phyloP scores from a whole-genome alignment of 2,888 invertebrate species.

The Agrotis exclamationis region DNA sequence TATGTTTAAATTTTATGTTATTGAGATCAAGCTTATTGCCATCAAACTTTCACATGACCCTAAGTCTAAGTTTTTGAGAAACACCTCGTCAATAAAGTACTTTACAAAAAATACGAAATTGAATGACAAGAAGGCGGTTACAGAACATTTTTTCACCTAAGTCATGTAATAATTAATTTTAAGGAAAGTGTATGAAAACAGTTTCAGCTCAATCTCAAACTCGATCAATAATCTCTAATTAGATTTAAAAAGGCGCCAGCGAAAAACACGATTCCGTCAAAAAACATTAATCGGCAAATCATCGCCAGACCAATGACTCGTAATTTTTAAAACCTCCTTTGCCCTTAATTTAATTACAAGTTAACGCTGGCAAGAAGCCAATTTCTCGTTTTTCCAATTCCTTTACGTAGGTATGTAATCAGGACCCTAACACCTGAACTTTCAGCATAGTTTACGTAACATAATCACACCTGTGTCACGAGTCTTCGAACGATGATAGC shows the following conservation, averaged over 20 bases:
- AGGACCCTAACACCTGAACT: conserved; percentile 15
- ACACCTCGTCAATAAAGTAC: too few relatives aligned
- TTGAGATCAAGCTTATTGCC: too few relatives aligned
- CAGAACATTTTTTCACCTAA: neutral
- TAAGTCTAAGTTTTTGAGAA: too few relatives aligned
- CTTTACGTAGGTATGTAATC: conserved; percentile 29
- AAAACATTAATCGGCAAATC: conserved; percentile 31
- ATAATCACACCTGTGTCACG: too few relatives aligned
- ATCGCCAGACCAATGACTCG: conserved; percentile 14
- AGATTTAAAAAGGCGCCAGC: neutral
- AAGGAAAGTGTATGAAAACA: neutral
- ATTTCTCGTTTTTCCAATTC: conserved; percentile 4
- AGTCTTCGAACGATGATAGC: too few relatives aligned
- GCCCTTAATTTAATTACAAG: conserved; percentile 8
- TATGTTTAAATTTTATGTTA: too few relatives aligned
- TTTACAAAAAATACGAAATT: too few relatives aligned
- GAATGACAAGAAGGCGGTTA: neutral
- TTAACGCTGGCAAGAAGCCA: conserved; percentile 24
- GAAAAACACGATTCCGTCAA: conserved; percentile 4
- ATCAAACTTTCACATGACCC: too few relatives aligned
- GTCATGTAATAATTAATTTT: neutral
- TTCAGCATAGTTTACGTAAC: too few relatives aligned
- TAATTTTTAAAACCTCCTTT: conserved; percentile 17
- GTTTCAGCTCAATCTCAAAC: neutral
- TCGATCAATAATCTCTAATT: neutral